A percentile compares a stretch with the other conserved stretches of the same genome.
Evolutionary conservation across 1,140 invertebrate species (phyloP).

Genomic region (Trichogramma pretiosum): DNA sequence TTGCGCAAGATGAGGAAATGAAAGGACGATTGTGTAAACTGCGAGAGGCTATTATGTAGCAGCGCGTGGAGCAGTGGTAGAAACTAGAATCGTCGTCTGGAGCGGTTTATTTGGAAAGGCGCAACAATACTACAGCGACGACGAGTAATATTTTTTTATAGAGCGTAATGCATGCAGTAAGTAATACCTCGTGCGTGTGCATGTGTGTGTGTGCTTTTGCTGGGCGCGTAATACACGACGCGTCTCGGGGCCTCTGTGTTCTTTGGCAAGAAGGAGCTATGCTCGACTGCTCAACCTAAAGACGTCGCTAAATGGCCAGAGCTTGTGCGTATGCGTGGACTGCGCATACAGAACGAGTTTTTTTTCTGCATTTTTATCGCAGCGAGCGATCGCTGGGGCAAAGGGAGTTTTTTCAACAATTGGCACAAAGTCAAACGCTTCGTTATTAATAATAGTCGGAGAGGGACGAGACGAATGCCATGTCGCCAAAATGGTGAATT

Average conservation of each 20-base stretch:
- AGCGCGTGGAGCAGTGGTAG: too few relatives aligned
- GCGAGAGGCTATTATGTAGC: too few relatives aligned
- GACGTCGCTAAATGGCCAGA: constrained; percentile 31
- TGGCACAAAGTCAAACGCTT: constrained; percentile 31
- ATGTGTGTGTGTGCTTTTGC: background rate
- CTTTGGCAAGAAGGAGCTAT: constrained; percentile 28
- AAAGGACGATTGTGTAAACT: too few relatives aligned
- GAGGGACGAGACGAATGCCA: constrained; percentile 17
- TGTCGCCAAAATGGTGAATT: constrained; percentile 33
- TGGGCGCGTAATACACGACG: background rate
- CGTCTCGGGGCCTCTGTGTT: background rate
- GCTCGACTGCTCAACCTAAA: constrained; percentile 29
- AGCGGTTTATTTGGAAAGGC: too few relatives aligned
- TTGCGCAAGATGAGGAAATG: too few relatives aligned
- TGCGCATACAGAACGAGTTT: constrained; percentile 5
- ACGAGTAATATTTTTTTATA: background rate
- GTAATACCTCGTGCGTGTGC: background rate
- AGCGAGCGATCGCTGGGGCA: constrained; percentile 7
- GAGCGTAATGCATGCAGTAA: background rate
- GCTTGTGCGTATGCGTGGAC: constrained; percentile 22
- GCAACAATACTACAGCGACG: background rate
- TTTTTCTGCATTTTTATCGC: constrained; percentile 23
- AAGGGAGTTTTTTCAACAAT: constrained; percentile 17
- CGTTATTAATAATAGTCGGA: constrained; percentile 40
- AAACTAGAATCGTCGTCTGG: too few relatives aligned